Conservation (phyloP, 1,140 invertebrate genomes). For the Charaxes varanes region DNA sequence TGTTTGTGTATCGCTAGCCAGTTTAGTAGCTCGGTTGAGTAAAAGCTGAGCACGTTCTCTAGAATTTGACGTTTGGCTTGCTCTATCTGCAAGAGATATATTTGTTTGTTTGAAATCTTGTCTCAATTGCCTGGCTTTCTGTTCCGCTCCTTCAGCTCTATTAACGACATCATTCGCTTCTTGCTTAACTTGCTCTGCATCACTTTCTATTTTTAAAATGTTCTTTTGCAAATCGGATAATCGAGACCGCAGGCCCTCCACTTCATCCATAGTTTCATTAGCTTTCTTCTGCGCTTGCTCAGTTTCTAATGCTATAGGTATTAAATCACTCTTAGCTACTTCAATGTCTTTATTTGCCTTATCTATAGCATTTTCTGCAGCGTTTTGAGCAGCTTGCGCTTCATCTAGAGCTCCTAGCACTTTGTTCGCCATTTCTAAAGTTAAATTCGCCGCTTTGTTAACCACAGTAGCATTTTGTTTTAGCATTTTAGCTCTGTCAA, state of each 20-base stretch:
- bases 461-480: slow-evolving; percentile 85
- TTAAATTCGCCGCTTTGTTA: slow-evolving; percentile 79
- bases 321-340: slow-evolving; percentile 83
- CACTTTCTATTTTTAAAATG: slow-evolving; percentile 83
- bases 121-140: slow-evolving; percentile 58
- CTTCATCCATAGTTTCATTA: slow-evolving; percentile 80
- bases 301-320: slow-evolving; percentile 79
- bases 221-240: slow-evolving; percentile 84
- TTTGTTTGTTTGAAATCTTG: slow-evolving; percentile 65
- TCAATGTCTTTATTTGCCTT: slow-evolving; percentile 87
- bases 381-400: slow-evolving; percentile 84
- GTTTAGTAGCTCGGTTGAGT: slow-evolving; percentile 81
- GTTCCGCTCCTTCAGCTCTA: slow-evolving; percentile 63
- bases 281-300: slow-evolving; percentile 83
- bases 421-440: slow-evolving; percentile 75
- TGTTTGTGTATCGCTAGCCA: slow-evolving; percentile 83
- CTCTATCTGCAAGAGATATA: slow-evolving; percentile 59
- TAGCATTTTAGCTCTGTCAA: slow-evolving; percentile 82
- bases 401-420: slow-evolving; percentile 77
- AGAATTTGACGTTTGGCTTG: slow-evolving; percentile 72
- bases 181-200: slow-evolving; percentile 75
- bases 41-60: slow-evolving; percentile 83
- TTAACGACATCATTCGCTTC: slow-evolving; percentile 72
- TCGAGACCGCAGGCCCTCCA: slow-evolving; percentile 79
- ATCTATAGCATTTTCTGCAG: slow-evolving; percentile 85